A percentile compares a stretch with the other conserved stretches of the same genome.
These are phyloP conservation scores for Haliclona indistincta DNA, from an alignment of 37 sponge, comb jelly and placozoan genomes.

Conservation along the genomic window DNA sequence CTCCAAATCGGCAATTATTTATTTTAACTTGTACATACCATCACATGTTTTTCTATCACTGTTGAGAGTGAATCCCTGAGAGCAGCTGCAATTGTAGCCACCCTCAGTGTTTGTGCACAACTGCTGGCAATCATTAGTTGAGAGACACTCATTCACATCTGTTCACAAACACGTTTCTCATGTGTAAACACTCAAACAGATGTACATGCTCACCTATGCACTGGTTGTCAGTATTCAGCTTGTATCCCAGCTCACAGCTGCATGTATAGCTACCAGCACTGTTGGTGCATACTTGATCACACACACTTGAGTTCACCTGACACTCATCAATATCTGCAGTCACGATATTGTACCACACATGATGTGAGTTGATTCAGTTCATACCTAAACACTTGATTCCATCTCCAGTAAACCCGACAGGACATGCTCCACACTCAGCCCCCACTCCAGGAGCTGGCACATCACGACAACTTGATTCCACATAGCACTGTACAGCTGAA, in stretches of 20 bases:
- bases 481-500: slow-evolving; percentile 13
- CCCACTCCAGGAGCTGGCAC: slow-evolving; percentile 22
- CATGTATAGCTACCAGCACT: slow-evolving; percentile 42
- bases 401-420: slow-evolving; percentile 1
- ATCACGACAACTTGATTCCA: not conserved
- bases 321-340: slow-evolving; percentile 54
- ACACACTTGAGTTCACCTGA: slow-evolving; percentile 5
- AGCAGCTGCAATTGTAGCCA: slow-evolving; percentile 26
- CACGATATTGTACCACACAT: not conserved
- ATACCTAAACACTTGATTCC: slow-evolving; percentile 14
- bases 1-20: too few relatives aligned
- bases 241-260: slow-evolving; percentile 37
- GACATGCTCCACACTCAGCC: slow-evolving; percentile 25
- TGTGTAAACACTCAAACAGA: not conserved
- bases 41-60: slow-evolving; percentile 39
- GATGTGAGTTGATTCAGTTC: not conserved
- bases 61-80: slow-evolving; percentile 23
- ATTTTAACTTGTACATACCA: too few relatives aligned
- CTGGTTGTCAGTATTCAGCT: not conserved
- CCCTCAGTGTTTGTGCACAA: slow-evolving; percentile 34
- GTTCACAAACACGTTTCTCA: not conserved
- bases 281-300: slow-evolving; percentile 62
- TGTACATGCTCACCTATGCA: slow-evolving; percentile 46
- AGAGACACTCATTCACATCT: slow-evolving; percentile 58
- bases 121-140: slow-evolving; percentile 41